phyloP scores from a whole-genome alignment of 2,888 invertebrate species.

The Chydorus sphaericus region DNA sequence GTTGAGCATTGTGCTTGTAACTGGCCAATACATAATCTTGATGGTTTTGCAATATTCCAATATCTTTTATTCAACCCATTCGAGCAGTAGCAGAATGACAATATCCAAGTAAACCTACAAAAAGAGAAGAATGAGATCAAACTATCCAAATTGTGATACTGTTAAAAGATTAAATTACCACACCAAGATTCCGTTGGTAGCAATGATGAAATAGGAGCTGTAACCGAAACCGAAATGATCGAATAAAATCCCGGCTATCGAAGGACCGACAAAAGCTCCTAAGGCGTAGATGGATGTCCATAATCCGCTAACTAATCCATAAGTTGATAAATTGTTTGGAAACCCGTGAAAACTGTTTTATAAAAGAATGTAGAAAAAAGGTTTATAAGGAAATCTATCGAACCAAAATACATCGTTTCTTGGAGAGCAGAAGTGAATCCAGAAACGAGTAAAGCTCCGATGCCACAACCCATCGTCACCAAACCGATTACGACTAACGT shows the following conservation, averaged over 20 bases:
- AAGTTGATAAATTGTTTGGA: slow-evolving; percentile 72
- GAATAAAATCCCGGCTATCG: slow-evolving; percentile 24
- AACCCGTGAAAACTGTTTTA: slow-evolving; percentile 48
- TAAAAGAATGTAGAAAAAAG: slow-evolving; percentile 7
- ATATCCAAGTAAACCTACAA: too few relatives aligned
- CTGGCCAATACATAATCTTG: too few relatives aligned
- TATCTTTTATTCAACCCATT: too few relatives aligned
- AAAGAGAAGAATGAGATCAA: too few relatives aligned
- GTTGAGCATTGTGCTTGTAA: too few relatives aligned
- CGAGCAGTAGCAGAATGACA: too few relatives aligned
- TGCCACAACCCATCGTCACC: slow-evolving; percentile 64
- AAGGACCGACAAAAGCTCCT: slow-evolving; percentile 61
- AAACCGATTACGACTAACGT: slow-evolving; percentile 54
- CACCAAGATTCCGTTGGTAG: slow-evolving; percentile 49
- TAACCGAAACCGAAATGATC: slow-evolving; percentile 38
- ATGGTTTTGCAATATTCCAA: too few relatives aligned
- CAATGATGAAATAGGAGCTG: slow-evolving; percentile 53
- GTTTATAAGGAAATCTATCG: not conserved
- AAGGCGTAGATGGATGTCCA: slow-evolving; percentile 83
- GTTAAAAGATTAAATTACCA: slow-evolving; percentile 24
- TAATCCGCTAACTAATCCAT: slow-evolving; percentile 73
- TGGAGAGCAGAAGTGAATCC: slow-evolving; percentile 71
- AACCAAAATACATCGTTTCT: slow-evolving; percentile 54
- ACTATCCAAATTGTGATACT: too few relatives aligned
- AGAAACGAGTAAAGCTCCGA: slow-evolving; percentile 69